Evolutionary conservation across 2,113 vertebrate genomes (phyloP).

Genomic region (Empidonax traillii): DNA sequence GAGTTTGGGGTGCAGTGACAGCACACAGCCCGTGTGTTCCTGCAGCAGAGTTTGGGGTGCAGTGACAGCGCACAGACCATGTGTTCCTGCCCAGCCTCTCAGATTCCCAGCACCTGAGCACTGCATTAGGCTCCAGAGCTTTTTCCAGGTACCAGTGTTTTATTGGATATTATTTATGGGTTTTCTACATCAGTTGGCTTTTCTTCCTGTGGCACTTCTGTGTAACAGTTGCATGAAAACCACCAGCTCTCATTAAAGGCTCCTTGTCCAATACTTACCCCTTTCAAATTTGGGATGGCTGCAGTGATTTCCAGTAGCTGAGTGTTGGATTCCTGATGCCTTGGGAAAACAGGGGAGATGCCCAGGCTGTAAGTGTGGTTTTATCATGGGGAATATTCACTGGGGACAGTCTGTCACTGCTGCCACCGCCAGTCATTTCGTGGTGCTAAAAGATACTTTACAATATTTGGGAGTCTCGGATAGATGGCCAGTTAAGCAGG

Average conservation of each 20-base stretch:
- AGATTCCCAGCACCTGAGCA: neutral
- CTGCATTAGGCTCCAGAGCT: neutral
- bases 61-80: neutral
- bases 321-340: neutral
- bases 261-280: neutral
- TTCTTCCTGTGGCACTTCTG: neutral
- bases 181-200: neutral
- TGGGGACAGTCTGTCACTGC: constrained; percentile 21
- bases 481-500: constrained; percentile 42
- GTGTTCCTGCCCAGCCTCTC: neutral
- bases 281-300: constrained; percentile 15
- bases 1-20: neutral
- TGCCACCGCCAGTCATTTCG: neutral
- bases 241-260: neutral
- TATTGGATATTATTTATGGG: neutral
- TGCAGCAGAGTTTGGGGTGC: neutral
- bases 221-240: neutral
- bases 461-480: neutral
- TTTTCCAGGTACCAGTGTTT: neutral
- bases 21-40: too few species aligned
- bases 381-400: neutral
- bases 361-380: neutral
- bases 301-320: neutral
- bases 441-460: neutral
- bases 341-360: constrained; percentile 10